phyloP scores from a whole-genome alignment of 1,140 invertebrate genomes.

The Hypothenemus hampei region DNA sequence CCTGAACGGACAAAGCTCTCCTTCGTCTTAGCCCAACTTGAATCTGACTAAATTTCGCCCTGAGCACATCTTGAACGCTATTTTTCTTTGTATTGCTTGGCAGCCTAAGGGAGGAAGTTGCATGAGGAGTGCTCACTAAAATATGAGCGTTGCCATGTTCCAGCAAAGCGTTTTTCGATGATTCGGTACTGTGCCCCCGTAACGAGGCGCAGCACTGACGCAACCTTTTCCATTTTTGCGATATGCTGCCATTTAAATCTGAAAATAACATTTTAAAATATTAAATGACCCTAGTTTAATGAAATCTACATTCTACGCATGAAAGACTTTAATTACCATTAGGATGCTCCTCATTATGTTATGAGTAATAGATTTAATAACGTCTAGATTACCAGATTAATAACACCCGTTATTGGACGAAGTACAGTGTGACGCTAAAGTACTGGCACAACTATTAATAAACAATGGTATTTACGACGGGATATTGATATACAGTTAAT shows the following conservation, averaged over 20 bases:
- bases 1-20: slow-evolving; percentile 60
- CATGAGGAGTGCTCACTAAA: slow-evolving; percentile 41
- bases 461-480: too few species aligned
- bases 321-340: slow-evolving; percentile 10
- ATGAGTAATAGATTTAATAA: slow-evolving; percentile 12
- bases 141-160: slow-evolving; percentile 43
- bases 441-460: too few species aligned
- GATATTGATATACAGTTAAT: too few species aligned
- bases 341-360: slow-evolving; percentile 3
- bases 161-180: slow-evolving; percentile 46
- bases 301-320: neutral
- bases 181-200: slow-evolving; percentile 50
- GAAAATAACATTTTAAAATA: slow-evolving; percentile 31
- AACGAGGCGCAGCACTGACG: slow-evolving; percentile 61
- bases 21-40: slow-evolving; percentile 60
- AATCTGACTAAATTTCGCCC: slow-evolving; percentile 59
- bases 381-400: slow-evolving; percentile 16
- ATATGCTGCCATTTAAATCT: slow-evolving; percentile 72
- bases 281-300: neutral
- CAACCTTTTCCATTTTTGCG: slow-evolving; percentile 65
- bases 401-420: slow-evolving; percentile 14
- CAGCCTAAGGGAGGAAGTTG: slow-evolving; percentile 52
- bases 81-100: slow-evolving; percentile 52
- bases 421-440: too few species aligned
- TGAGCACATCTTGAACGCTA: slow-evolving; percentile 57